These are phyloP conservation scores for Eupeodes corollae DNA, from an alignment of 1,140 invertebrate genomes.

Conservation along the genomic window DNA sequence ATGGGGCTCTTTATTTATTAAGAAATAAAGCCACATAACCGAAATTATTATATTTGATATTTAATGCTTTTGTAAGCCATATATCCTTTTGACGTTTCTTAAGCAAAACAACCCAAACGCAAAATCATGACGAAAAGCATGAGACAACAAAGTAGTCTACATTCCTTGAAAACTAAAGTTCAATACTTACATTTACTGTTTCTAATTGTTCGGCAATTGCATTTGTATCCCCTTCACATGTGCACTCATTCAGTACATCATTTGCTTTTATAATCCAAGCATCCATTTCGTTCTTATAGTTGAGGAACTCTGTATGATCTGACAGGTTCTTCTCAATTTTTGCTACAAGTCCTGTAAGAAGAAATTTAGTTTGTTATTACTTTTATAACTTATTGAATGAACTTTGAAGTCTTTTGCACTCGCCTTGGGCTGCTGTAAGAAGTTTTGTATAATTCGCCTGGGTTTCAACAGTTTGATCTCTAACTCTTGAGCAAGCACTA, in stretches of 20 bases:
- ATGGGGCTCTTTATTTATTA: too few species aligned
- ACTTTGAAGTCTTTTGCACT: not conserved
- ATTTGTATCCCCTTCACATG: constrained; percentile 64
- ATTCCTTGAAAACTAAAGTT: too few species aligned
- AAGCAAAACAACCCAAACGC: too few species aligned
- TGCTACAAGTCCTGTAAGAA: constrained; percentile 49
- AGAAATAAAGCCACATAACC: too few species aligned
- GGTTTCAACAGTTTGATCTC: constrained; percentile 73
- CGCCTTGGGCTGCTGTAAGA: constrained; percentile 58
- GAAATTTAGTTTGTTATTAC: not conserved
- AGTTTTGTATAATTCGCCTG: constrained; percentile 69
- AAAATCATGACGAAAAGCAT: too few species aligned
- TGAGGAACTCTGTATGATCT: constrained; percentile 79
- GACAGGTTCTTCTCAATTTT: constrained; percentile 78
- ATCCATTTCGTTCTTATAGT: constrained; percentile 69
- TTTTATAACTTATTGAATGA: not conserved
- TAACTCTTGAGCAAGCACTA: constrained; percentile 66
- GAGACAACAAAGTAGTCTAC: too few species aligned
- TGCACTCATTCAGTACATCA: constrained; percentile 67
- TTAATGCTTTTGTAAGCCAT: too few species aligned
- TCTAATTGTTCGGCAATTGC: constrained; percentile 75
- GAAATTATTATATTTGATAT: too few species aligned
- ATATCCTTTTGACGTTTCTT: too few species aligned
- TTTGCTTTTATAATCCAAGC: constrained; percentile 69
- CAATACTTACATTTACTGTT: constrained; percentile 50